Conservation (phyloP, 2,888 invertebrate genomes). For the Alitta virens region DNA sequence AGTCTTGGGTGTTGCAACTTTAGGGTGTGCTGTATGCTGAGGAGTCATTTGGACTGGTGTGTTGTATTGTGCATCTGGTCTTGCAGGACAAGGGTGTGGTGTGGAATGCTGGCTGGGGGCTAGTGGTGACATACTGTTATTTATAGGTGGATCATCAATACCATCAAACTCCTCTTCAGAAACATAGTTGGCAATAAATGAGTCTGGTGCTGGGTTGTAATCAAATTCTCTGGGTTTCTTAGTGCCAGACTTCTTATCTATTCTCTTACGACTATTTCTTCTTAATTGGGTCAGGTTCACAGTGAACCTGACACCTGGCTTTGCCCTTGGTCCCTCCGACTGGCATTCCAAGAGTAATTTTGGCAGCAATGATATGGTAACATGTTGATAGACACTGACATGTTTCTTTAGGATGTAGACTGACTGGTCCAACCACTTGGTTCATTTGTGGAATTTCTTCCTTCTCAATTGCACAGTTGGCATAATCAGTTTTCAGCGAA, state of each 20-base stretch:
- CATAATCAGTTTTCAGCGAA: not conserved
- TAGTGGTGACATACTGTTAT: too few species aligned
- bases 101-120: too few species aligned
- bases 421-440: not conserved
- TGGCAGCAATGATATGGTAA: not conserved
- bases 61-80: too few species aligned
- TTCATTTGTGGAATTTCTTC: not conserved
- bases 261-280: not conserved
- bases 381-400: not conserved
- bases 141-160: too few species aligned
- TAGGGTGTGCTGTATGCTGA: too few species aligned
- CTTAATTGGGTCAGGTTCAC: not conserved
- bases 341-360: not conserved
- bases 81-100: too few species aligned
- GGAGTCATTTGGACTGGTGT: too few species aligned
- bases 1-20: too few species aligned
- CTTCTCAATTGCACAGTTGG: not conserved
- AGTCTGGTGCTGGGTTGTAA: not conserved
- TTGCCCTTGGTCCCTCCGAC: not conserved
- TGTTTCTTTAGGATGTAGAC: not conserved
- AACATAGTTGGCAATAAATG: not conserved
- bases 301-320: not conserved
- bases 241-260: not conserved
- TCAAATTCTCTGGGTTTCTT: conserved; percentile 1
- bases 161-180: too few species aligned